Percentiles rank a stretch among this genome's conserved stretches.
Evolutionary conservation across 2,113 vertebrate species (phyloP).

Genomic region (Hipposideros armiger): DNA sequence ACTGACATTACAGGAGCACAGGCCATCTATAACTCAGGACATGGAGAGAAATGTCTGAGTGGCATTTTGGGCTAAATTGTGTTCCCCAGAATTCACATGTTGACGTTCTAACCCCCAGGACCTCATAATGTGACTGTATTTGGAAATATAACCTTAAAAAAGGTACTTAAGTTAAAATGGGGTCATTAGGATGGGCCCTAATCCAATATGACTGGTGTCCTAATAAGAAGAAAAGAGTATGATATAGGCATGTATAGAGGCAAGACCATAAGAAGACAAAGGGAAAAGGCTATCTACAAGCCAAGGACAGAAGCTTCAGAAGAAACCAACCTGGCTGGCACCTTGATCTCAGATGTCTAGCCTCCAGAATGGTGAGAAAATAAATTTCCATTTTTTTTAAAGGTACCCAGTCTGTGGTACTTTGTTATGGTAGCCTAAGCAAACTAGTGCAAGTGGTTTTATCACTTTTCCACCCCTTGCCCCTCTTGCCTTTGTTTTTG

Average conservation of each 20-base stretch:
- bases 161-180: constrained; percentile 12
- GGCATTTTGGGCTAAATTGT: background rate
- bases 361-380: background rate
- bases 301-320: background rate
- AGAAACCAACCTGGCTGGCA: background rate
- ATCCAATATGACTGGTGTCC: background rate
- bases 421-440: background rate
- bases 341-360: background rate
- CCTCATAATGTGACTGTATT: background rate
- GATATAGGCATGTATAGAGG: background rate
- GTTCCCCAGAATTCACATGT: background rate
- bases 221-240: background rate
- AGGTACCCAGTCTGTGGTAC: background rate
- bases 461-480: background rate
- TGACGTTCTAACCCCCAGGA: background rate
- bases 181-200: too few species aligned
- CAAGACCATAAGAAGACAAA: background rate
- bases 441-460: background rate
- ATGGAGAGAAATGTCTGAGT: background rate
- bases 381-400: background rate
- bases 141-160: background rate
- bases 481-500: background rate
- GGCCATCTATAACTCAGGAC: background rate
- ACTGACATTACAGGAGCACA: background rate
- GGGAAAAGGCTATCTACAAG: background rate